Base-by-base conservation (phyloP, 2,888 invertebrate genomes). In the Chelonus formosanus region DNA sequence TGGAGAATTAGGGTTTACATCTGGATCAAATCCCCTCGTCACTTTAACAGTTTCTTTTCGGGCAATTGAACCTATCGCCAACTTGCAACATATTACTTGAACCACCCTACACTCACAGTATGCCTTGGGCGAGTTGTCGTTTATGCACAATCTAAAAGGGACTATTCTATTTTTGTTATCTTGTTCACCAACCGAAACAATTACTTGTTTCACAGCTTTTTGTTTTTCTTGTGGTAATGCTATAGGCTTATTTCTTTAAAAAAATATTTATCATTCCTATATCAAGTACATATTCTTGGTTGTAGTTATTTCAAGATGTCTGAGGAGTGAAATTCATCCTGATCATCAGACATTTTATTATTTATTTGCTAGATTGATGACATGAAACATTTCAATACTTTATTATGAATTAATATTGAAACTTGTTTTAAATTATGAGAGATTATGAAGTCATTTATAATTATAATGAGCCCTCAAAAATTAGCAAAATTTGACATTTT, bases 51-150 rank as follows among this genome's bases (percentile, higher is more conserved):
- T 70, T 71, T 70, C 71, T 74, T 73, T 75, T 78, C 78, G 79
- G 80, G 78, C 80, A 82, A 82, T 82, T 82, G 81, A 77, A 78
- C 73, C 71, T 74, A 70, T 76, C 78, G 75, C 75, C 77, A 76
- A 80, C 78, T 75, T 76, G 73, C 76, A 73, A 69, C 73, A 75
- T 77, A 81, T 81, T 80, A 80, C 77, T 77, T 32, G 6, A 32
- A 32, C 52, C 6, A 7, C 61, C 73, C 73, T 71, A 58, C 72
- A 71, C 61, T 67, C 44, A 31, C 32, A 55, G 3, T 40, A 6
- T 56, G 67, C 68, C 64, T 55, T 63, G 48, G 68, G 68, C 70
- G 40, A 52, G 43, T 60, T 59, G 31, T 8, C 34, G 31, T 58
- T 45, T 57, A 63, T 61, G 52, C 53, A 61, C 61, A 61, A 61